phyloP scores from a whole-genome alignment of 2,113 vertebrate species.

The Hippocampus barbouri region DNA sequence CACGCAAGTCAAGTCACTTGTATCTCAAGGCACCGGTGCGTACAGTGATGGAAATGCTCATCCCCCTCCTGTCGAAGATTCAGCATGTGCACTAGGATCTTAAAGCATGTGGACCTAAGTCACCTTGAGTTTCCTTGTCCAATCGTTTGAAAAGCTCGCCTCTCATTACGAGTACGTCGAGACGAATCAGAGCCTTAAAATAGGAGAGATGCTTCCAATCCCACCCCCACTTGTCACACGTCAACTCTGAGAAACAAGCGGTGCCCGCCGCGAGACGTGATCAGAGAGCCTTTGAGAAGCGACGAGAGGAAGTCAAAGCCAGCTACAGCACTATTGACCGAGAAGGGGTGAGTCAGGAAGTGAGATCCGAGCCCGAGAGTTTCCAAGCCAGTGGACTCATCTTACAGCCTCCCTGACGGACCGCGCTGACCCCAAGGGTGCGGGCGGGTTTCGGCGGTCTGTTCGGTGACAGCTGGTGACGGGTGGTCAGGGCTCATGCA shows the following conservation, averaged over 20 bases:
- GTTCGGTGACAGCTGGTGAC: constrained; percentile 71
- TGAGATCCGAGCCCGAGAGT: constrained; percentile 52
- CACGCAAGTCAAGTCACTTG: neutral
- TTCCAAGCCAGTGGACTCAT: constrained; percentile 66
- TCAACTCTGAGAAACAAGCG: constrained; percentile 15
- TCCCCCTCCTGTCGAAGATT: neutral
- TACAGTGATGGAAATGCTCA: neutral
- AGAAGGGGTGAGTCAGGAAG: constrained; percentile 40
- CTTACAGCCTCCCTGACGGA: constrained; percentile 69
- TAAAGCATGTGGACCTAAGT: neutral
- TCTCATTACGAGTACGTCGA: neutral
- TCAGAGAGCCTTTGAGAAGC: constrained; percentile 28
- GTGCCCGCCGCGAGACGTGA: constrained; percentile 10
- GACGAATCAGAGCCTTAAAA: constrained; percentile 11
- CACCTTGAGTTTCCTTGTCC: constrained; percentile 1
- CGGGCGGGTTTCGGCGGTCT: constrained; percentile 73
- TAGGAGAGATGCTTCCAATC: constrained; percentile 14
- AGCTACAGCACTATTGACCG: constrained; percentile 21
- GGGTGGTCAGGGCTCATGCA: constrained; percentile 71
- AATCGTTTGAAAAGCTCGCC: neutral
- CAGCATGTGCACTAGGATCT: neutral
- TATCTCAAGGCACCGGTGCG: neutral
- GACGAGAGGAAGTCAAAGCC: constrained; percentile 39
- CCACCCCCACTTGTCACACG: constrained; percentile 2
- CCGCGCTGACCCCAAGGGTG: constrained; percentile 49